These are phyloP conservation scores for Onchidella celtica DNA, from an alignment of 2,888 invertebrate genomes.

Conservation along the genomic window DNA sequence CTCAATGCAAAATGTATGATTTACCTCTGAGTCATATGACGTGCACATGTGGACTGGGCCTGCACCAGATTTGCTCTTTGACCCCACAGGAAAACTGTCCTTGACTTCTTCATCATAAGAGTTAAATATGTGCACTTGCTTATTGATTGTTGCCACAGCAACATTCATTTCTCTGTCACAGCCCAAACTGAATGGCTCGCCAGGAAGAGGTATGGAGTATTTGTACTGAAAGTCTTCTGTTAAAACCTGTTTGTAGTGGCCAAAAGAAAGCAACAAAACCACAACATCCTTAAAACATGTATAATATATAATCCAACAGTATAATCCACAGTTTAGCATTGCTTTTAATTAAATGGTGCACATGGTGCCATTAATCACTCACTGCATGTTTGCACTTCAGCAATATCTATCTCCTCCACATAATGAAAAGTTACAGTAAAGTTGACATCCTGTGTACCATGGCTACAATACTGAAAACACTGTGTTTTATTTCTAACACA, in stretches of 20 bases:
- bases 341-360: too few species aligned
- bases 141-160: slow-evolving; percentile 64
- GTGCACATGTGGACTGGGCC: slow-evolving; percentile 33
- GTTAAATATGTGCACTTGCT: slow-evolving; percentile 67
- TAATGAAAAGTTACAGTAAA: too few species aligned
- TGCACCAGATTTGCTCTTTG: slow-evolving; percentile 10
- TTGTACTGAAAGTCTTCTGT: slow-evolving; percentile 63
- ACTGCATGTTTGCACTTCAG: too few species aligned
- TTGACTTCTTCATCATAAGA: slow-evolving; percentile 50
- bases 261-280: neutral
- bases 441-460: too few species aligned
- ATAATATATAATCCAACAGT: too few species aligned
- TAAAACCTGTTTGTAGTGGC: slow-evolving; percentile 52
- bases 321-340: too few species aligned
- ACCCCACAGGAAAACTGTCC: slow-evolving; percentile 56
- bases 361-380: too few species aligned
- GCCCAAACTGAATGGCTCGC: slow-evolving; percentile 68
- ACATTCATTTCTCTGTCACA: slow-evolving; percentile 68
- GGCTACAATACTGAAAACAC: too few species aligned
- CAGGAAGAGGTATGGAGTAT: slow-evolving; percentile 59
- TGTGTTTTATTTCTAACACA: too few species aligned
- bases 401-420: too few species aligned
- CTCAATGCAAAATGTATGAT: too few species aligned
- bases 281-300: too few species aligned
- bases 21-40: slow-evolving; percentile 41